Evolutionary conservation across 2,113 vertebrate genomes (phyloP), one percentile per base, ranked within the genome.

Genomic region (Prolemur simus): DNA sequence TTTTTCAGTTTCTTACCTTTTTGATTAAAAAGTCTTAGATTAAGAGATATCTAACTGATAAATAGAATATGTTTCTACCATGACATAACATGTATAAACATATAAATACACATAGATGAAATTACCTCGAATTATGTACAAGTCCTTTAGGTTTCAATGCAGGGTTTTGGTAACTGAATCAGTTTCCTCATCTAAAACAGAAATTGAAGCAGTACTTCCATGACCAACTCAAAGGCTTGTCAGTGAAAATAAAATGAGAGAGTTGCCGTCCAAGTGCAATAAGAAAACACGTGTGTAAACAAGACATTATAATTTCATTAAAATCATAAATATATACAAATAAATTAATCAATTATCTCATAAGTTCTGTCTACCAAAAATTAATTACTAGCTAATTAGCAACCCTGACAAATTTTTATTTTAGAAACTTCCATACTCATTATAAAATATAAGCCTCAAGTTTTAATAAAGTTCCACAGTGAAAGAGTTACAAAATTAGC

Each of bases 381-480:
- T 94, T 85, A 96, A 85, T 92, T 85, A 76, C 73, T 37, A 47
- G 34, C 37, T 76, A 91, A 84, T 94, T 96, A 82, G 27, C 52
- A 83, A 39, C 23, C n/a, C 12, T 39, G 18, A 20, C 34, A 88
- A 97, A 89, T 34, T 92, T 95, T 96, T 49, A 63, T 73, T 95
- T 80, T 29, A 68, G 39, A 87, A 95, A 68, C 49, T 88, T 93
- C 34, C 23, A 23, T 71, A 34, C 81, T 94, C 47, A 49, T 89
- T 88, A 68, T 81, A n/a, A 87, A 85, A 58, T 76, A 5, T 69
- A 42, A 97, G 42, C 71, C 47, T 95, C 76, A 89, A 74, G 63
- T 95, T 96, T 89, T 96, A 93, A 96, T 96, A 80, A 96, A 71
- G 91, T 78, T 73, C 20, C 25, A 2, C 81, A 60, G 94, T 93